Base-by-base conservation (phyloP, 2,797 vertebrate genomes). In the Geotrypetes seraphini region DNA sequence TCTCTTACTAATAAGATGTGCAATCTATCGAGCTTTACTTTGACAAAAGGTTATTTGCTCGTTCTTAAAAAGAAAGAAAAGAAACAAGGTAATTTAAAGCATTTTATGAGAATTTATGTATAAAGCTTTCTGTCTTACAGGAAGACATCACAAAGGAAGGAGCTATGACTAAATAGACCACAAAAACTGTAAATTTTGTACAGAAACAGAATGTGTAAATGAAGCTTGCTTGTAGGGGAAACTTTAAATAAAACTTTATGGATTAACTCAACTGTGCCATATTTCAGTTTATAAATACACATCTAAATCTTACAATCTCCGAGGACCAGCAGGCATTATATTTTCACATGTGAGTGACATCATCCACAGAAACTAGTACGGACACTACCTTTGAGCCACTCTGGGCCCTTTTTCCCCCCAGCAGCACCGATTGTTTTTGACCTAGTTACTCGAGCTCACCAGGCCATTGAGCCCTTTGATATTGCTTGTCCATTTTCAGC, bases 221-320 rank as follows among this genome's bases (percentile, higher is more conserved):
- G 74, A 79, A 71, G 83, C 83, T 78, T 86, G 84, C 83, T 76
- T 75, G 79, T 75, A 81, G 77, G 73, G 60, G 71, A 71, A 71
- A 78, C 71, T 85, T 85, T 81, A 85, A 86, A 84, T 82, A 84
- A 86, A 84, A 79, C 70, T 81, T 85, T 85, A 82, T 81, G 80
- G 84, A 84, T 63, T 71, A 81, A 81, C 63, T 67, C 49, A 63
- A 25, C 43, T 61, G n/a, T n/a, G n/a, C 65, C 53, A 57, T 53
- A 57, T 62, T n/a, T 55, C 46, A 75, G 39, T 50, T 69, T 71
- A 65, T 4, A 61, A 57, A 63, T 59, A 66, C 56, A 69, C 66
- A 64, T 66, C 49, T 47, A 39, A 44, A 50, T 39, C 54, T 58
- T 64, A 60, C 58, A 57, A n/a, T n/a, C n/a, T n/a, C n/a, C n/a